These are phyloP conservation scores for Sparidentex hasta DNA, from an alignment of 2,797 vertebrate species.

Conservation along the genomic window DNA sequence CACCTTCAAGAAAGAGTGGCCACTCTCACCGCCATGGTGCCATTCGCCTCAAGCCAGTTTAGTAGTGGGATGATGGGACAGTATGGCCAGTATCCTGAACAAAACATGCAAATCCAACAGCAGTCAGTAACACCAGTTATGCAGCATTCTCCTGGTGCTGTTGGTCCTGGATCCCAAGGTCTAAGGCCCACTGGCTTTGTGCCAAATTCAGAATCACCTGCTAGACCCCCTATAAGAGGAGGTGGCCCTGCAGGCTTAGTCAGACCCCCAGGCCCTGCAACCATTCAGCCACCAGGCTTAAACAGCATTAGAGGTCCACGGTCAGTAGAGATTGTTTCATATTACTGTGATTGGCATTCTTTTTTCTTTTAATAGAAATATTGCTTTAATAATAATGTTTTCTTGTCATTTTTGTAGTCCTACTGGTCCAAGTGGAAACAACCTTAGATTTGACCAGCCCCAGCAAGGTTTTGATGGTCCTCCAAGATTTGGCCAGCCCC, in stretches of 20 bases:
- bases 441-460: conserved; percentile 81
- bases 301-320: conserved; percentile 87
- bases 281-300: conserved; percentile 85
- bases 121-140: conserved; percentile 62
- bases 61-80: conserved; percentile 84
- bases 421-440: conserved; percentile 33
- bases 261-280: conserved; percentile 81
- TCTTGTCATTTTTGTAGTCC: conserved; percentile 16
- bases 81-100: conserved; percentile 84
- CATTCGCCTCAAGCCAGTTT: conserved; percentile 83
- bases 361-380: background rate
- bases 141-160: conserved; percentile 62
- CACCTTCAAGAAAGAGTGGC: conserved; percentile 93
- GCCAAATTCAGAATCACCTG: conserved; percentile 61
- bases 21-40: conserved; percentile 89
- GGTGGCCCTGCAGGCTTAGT: conserved; percentile 76
- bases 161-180: conserved; percentile 55
- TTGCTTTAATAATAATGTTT: background rate
- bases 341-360: background rate
- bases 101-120: conserved; percentile 82
- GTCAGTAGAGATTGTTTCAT: conserved; percentile 77
- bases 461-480: conserved; percentile 3
- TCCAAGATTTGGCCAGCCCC: too few species aligned
- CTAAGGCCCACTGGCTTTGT: conserved; percentile 65
- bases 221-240: conserved; percentile 60